These are phyloP conservation scores for Hydra vulgaris DNA, from an alignment of 30 jellyfish, hydroid and myxozoan genomes.

Conservation along the genomic window DNA sequence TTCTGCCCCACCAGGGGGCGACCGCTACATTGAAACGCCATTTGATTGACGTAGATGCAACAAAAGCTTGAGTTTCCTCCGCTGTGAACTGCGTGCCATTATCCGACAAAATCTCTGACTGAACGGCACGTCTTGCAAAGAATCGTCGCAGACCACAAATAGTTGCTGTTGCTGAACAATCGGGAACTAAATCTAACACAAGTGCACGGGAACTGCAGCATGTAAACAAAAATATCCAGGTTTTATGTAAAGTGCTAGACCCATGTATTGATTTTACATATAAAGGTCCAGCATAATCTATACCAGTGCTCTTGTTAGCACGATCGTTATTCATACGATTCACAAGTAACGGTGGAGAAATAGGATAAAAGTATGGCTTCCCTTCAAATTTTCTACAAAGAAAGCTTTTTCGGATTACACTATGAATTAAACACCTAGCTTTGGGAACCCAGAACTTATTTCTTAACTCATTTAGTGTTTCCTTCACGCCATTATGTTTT, in stretches of 20 bases:
- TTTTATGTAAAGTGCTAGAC: background rate
- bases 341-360: background rate
- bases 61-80: slow-evolving; percentile 11
- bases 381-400: background rate
- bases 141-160: slow-evolving; percentile 11
- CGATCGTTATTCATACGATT: background rate
- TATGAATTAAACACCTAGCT: background rate
- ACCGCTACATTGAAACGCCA: slow-evolving; percentile 21
- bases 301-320: background rate
- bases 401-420: background rate
- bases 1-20: slow-evolving; percentile 47
- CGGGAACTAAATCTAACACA: slow-evolving; percentile 2
- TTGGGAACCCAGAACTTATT: too few species aligned
- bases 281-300: slow-evolving; percentile 6
- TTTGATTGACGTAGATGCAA: background rate
- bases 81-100: slow-evolving; percentile 13
- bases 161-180: slow-evolving; percentile 8
- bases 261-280: background rate
- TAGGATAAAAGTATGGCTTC: background rate
- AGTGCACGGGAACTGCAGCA: background rate
- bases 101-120: background rate
- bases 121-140: slow-evolving; percentile 1
- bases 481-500: too few species aligned
- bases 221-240: slow-evolving; percentile 3
- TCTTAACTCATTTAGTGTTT: too few species aligned